phyloP scores from a whole-genome alignment of 2,888 invertebrate genomes.

The Biston stratarius region DNA sequence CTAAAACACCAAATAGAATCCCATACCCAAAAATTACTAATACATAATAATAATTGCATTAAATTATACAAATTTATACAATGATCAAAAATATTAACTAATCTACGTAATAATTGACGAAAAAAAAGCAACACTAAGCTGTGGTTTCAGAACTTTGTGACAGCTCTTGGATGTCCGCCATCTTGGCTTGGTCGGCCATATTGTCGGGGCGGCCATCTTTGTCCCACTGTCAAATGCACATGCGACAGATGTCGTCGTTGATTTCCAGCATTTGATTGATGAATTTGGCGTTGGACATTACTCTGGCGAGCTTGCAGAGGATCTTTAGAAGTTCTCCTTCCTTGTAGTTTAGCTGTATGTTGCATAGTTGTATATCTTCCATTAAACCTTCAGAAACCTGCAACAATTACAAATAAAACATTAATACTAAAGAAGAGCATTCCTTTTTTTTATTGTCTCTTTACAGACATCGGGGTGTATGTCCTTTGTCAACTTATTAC shows the following conservation, averaged over 20 bases:
- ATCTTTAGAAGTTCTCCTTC: conserved; percentile 88
- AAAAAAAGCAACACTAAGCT: conserved; percentile 27
- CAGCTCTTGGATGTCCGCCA: conserved; percentile 32
- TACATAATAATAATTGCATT: conserved; percentile 19
- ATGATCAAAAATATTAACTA: conserved; percentile 39
- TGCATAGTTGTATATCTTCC: conserved; percentile 89
- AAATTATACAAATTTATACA: conserved; percentile 25
- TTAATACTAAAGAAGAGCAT: not conserved
- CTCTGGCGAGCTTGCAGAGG: conserved; percentile 88
- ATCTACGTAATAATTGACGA: conserved; percentile 52
- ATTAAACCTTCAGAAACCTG: conserved; percentile 88
- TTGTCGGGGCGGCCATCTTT: conserved; percentile 59
- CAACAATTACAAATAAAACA: not conserved
- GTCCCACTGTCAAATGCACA: conserved; percentile 86
- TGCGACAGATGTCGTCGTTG: conserved; percentile 92
- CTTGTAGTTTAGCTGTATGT: conserved; percentile 90
- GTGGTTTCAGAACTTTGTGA: conserved; percentile 7
- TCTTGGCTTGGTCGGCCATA: conserved; percentile 54
- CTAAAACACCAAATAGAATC: conserved; percentile 45
- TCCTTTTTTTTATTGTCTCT: too few relatives aligned
- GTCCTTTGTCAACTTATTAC: too few relatives aligned
- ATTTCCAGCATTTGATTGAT: conserved; percentile 92
- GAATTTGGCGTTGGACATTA: conserved; percentile 90
- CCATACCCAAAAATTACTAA: conserved; percentile 36
- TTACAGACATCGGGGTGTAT: too few relatives aligned